These are phyloP conservation scores for Drosophila leonis DNA, from an alignment of 2,888 invertebrate genomes.

Conservation along the genomic window DNA sequence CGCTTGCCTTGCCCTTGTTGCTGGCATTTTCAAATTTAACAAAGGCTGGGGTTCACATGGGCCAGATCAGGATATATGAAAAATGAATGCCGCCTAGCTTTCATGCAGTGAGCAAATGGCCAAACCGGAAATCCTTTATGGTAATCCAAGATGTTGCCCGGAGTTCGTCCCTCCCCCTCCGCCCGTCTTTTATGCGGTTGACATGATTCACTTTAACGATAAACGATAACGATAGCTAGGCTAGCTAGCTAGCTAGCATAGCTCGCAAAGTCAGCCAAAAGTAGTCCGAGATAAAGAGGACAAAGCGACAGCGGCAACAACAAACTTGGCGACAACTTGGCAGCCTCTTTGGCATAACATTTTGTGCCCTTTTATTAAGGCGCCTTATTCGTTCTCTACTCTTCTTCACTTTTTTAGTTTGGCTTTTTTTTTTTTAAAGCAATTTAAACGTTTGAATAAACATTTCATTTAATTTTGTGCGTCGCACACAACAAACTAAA, in stretches of 20 bases:
- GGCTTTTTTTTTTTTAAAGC: conserved; percentile 60
- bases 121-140: conserved; percentile 69
- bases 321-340: conserved; percentile 72
- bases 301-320: conserved; percentile 35
- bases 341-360: conserved; percentile 67
- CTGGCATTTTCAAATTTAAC: conserved; percentile 60
- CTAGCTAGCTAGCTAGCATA: conserved; percentile 18
- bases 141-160: conserved; percentile 76
- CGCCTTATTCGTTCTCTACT: background rate
- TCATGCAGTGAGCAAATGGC: conserved; percentile 36
- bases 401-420: background rate
- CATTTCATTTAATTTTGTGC: conserved; percentile 77
- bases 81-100: conserved; percentile 71
- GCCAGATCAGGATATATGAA: conserved; percentile 63
- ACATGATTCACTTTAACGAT: conserved; percentile 83
- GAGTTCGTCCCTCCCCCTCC: background rate
- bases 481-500: conserved; percentile 56
- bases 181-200: conserved; percentile 75
- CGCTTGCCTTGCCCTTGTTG: conserved; percentile 29
- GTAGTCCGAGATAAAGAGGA: conserved; percentile 49
- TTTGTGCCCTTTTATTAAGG: conserved; percentile 25
- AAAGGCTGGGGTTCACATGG: conserved; percentile 50
- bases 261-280: conserved; percentile 53
- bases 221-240: conserved; percentile 71
- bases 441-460: conserved; percentile 79